phyloP scores from a whole-genome alignment of 2,888 invertebrate genomes.

The Stictocephala bisonia region DNA sequence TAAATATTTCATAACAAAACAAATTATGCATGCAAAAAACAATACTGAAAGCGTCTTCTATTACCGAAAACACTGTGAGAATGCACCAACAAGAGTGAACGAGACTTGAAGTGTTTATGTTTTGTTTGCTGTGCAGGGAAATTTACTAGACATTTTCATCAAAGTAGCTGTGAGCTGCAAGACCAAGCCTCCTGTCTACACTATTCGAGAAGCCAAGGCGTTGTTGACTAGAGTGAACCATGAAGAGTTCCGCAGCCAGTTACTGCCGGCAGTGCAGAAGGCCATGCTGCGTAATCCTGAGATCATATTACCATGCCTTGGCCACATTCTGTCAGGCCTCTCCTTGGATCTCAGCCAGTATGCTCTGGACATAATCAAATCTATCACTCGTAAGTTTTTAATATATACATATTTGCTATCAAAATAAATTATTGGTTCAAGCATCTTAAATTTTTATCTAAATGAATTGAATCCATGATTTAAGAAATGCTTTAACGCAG shows the following conservation, averaged over 20 bases:
- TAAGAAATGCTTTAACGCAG: too few relatives aligned
- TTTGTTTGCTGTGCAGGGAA: too few relatives aligned
- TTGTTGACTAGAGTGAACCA: slow-evolving; percentile 73
- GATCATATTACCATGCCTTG: slow-evolving; percentile 84
- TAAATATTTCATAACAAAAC: too few relatives aligned
- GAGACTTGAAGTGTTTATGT: too few relatives aligned
- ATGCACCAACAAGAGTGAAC: too few relatives aligned
- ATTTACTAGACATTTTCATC: slow-evolving; percentile 76
- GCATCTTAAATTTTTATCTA: neutral
- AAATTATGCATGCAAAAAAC: too few relatives aligned
- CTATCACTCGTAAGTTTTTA: slow-evolving; percentile 77
- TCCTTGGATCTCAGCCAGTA: slow-evolving; percentile 82
- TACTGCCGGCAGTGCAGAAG: slow-evolving; percentile 90
- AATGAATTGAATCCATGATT: slow-evolving; percentile 47
- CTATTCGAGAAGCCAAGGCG: slow-evolving; percentile 75
- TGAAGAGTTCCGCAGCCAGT: slow-evolving; percentile 76
- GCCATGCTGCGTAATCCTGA: slow-evolving; percentile 95
- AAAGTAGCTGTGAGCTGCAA: slow-evolving; percentile 84
- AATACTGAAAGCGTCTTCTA: too few relatives aligned
- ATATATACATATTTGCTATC: too few relatives aligned
- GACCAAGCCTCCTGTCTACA: slow-evolving; percentile 75
- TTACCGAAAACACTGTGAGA: too few relatives aligned
- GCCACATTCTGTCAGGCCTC: slow-evolving; percentile 77
- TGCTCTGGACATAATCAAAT: slow-evolving; percentile 82
- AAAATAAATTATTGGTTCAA: neutral